Base-by-base conservation (phyloP, 1,140 invertebrate species). In the Apocrypta bakeri region DNA sequence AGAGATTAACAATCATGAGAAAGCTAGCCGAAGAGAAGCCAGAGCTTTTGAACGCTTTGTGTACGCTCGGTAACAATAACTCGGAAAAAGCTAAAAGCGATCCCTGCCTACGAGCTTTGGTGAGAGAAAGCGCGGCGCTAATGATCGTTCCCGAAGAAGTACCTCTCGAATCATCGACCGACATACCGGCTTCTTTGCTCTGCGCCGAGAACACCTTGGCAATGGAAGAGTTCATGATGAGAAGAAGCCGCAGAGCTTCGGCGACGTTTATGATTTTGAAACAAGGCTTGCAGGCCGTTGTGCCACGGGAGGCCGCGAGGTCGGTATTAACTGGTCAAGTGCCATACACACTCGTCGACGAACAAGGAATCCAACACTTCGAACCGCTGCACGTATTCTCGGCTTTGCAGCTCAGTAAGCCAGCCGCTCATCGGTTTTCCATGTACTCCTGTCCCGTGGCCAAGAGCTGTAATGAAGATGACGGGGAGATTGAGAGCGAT, bases 281-380 rank as follows among this genome's bases (percentile, higher is more conserved):
- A 80, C 94, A 95, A 86, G 95, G 95, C 24, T 86, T 96, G n/a
- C 95, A 97, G 88, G 95, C 95, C 0, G 95, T 97, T 1, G 94
- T 97, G 25, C 96, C 96, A 0, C 93, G 95, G 63, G 95, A 96
- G 88, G 95, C 95, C 0, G 94, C 95, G 63, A 93, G 95, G 29
- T 94, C 94, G 25, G 95, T 97, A 11, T 89, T 96, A 7, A 95
- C 95, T 1, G 96, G 96, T 21, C 92, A 96, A 89, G 94, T 96
- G 1, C 93, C 95, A 4, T 97, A 96, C 85, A 95, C 95, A 3
- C 93, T 97, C 3, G 91, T 97, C 0, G 96, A 96, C 87, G 96
- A 97, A 88, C 94, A 93, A 84, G 96, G 96, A 27, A 94, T 96
- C 31, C 94, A 94, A 79, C 94, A 95, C 89, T 96, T 97, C 87